phyloP scores from a whole-genome alignment of 2,888 invertebrate species.

The Leptinotarsa rubiginosa region DNA sequence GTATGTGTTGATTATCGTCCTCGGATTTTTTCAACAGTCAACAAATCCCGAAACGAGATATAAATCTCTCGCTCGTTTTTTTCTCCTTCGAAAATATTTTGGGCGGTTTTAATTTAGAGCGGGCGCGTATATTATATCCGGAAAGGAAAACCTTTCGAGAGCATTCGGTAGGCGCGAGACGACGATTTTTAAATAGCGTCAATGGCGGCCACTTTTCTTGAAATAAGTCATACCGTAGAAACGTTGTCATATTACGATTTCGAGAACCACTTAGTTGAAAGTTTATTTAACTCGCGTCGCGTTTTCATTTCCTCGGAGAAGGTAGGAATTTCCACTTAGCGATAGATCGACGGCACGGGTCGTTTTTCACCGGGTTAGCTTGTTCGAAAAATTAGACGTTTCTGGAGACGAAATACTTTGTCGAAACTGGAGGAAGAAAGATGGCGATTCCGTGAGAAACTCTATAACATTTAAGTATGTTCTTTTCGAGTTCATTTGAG shows the following conservation, averaged over 20 bases:
- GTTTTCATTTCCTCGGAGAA: background rate
- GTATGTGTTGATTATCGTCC: background rate
- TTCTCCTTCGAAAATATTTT: slow-evolving; percentile 14
- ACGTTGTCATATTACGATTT: slow-evolving; percentile 21
- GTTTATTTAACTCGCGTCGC: background rate
- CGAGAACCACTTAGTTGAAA: slow-evolving; percentile 19
- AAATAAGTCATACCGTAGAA: slow-evolving; percentile 17
- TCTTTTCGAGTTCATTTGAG: too few species aligned
- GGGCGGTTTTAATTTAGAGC: slow-evolving; percentile 4
- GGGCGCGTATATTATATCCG: slow-evolving; percentile 8
- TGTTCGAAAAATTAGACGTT: too few species aligned
- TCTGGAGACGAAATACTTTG: too few species aligned
- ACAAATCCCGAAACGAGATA: slow-evolving; percentile 11
- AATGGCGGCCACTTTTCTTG: slow-evolving; percentile 13
- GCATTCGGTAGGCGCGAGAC: background rate
- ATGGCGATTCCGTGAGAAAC: too few species aligned
- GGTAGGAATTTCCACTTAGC: background rate
- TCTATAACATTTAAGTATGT: too few species aligned
- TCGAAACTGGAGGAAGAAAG: too few species aligned
- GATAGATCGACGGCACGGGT: too few species aligned
- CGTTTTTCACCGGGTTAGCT: too few species aligned
- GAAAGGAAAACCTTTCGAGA: slow-evolving; percentile 3
- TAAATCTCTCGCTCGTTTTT: background rate
- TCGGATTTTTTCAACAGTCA: background rate
- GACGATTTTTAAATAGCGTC: slow-evolving; percentile 20